Base-by-base conservation (phyloP, 1,140 invertebrate species). In the Scaptomyza graminum region DNA sequence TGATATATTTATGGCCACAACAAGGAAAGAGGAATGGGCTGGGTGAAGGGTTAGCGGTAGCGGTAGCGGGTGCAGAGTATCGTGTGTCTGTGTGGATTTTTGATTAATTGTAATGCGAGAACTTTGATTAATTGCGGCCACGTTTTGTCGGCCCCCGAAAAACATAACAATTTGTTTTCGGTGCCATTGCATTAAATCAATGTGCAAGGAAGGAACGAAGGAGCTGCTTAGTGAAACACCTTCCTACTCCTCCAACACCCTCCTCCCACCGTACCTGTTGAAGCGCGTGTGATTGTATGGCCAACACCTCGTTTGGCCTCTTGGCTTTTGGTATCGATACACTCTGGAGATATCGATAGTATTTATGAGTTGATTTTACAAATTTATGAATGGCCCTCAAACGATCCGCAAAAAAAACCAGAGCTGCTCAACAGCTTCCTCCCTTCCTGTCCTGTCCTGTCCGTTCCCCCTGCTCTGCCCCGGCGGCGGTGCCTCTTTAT, bases 51-150 rank as follows among this genome's bases (percentile, higher is more conserved):
- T 7, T 31, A 63, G 54, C 37, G 57, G 34, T 37, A 8, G 37
- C 12, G 2, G 37, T 3, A 39, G 9, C 9, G 37, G 37, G 37
- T 39, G 28, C 3, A 41, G 12, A 5, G 37, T 41, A 41, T 41
- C 37, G 37, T 37, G 34, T n/a, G 13, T 8, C 34, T 50, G 54
- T 31, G 37, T 62, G 44, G 16, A 78, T 78, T 82, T 87, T 85
- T 85, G 82, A 85, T 85, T 85, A 85, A 85, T 85, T 85, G 82
- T 88, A 85, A 87, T 87, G 71, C 82, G 78, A 78, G 71, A 87
- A 69, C 82, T 87, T 87, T 87, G 82, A 87, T 87, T 87, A 87
- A 87, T 87, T 87, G 82, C 82, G 71, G 71, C 67, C 70, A 68
- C 51, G 74, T 75, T 71, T n/a, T 41, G 37, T n/a, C 74, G 61